Evolutionary conservation across 2,113 vertebrate species (phyloP), one percentile per base, ranked within the genome.

Genomic region (Pontoporia blainvillei): DNA sequence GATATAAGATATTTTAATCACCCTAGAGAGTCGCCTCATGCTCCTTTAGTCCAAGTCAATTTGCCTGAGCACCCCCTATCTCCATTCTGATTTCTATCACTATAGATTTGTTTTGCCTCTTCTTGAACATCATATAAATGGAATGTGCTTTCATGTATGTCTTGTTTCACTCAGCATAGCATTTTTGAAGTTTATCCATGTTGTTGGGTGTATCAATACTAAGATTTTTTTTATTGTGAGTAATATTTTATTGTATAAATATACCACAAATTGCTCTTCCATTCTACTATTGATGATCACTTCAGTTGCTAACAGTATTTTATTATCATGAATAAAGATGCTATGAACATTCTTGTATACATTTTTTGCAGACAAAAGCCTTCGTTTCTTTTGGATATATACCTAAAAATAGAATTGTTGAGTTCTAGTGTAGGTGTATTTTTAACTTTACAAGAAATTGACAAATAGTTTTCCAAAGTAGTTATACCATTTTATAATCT

Each of bases 141-240:
- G 18, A 91, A 78, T 69, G 0, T 86, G 11, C 6, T 90, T 79
- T 41, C 11, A 25, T n/a, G 5, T 66, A 17, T 83, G 49, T 34
- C 27, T 78, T 94, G 6, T 86, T 86, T 79, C n/a, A 76, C 17
- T 71, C 34, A 82, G 17, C 4, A 25, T 23, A 23, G 1, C 8
- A 81, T 57, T 92, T 97, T 86, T 94, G 29, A 75, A 62, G 27
- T 86, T 72, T 79, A 69, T n/a, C 59, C 17, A 39, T 86, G 21
- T 71, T 89, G 36, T 71, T 94, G 54, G 4, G 8, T 27, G 4
- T 83, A 52, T 69, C 61, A 57, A 17, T 64, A 87, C 25, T 88
- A 21, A 57, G 23, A 46, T 17, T 69, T 82, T 82, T 49, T 83
- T 90, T 61, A 64, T 17, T 66, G 20, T 81, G 52, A 71, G 27